Evolutionary conservation across 2,888 invertebrate species (phyloP), one percentile per base, ranked within the genome.

Genomic region (Troilus luridus): DNA sequence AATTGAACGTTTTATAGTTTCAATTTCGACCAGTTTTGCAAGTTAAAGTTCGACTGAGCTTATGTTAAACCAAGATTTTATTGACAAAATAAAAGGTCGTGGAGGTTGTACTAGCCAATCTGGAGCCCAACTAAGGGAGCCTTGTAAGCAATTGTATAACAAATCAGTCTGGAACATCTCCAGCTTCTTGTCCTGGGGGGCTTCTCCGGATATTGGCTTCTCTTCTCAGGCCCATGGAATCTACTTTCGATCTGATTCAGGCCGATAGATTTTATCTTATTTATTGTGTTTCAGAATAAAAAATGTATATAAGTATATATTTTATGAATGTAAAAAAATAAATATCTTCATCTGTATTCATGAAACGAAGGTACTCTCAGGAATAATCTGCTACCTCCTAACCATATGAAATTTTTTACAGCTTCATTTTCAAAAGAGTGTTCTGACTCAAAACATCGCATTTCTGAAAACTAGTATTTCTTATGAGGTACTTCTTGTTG

Each of bases 101-200:
- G 64, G 0, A 19, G 19, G 1, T 17, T 77, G 21, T 41, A 12
- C 12, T 77, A 41, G 72, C 27, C 72, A 77, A 77, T 77, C 41
- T 17, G 19, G 72, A 8, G 5, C 7, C 27, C 8, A 41, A 8
- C 72, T 77, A 77, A 77, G 72, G 41, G 72, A 27, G 17, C 10
- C 72, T 17, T 77, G 72, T 77, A 77, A 77, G 72, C 72, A 27
- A 77, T 41, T 77, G 72, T 77, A 27, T 77, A 67, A 77, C 72
- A 77, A 77, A 77, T 77, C 27, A 77, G 41, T 3, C 72, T 77
- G 72, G 72, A 77, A 77, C 21, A 77, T 77, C 72, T 77, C 72
- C 72, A 77, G 41, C 27, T 21, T 24, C 72, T n/a, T n/a, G 64
- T 64, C 64, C n/a, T 21, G n/a, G n/a, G 0, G 64, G 62, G n/a